A percentile compares a stretch with the other conserved stretches of the same genome.
Conservation (phyloP, 2,888 invertebrate species). For the Tortrix viridana region DNA sequence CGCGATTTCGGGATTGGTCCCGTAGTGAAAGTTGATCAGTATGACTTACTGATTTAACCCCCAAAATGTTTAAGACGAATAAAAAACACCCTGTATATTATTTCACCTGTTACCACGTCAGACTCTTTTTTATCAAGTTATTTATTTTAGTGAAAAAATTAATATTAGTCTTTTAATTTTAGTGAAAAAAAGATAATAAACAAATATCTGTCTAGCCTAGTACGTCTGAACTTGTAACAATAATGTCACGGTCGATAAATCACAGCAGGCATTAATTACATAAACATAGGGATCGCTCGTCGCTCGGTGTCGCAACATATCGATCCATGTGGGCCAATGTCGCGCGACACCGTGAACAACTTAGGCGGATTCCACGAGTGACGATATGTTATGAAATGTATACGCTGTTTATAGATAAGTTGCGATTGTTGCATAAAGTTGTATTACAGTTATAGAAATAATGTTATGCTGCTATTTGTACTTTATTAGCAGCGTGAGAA, state of each 20-base stretch:
- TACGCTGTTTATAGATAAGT: background rate
- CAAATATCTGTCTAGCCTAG: background rate
- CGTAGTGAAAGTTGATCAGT: too few relatives aligned
- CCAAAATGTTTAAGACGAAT: too few relatives aligned
- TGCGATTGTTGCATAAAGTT: background rate
- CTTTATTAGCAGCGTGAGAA: too few relatives aligned
- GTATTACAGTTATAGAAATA: background rate
- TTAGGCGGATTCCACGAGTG: conserved; percentile 19
- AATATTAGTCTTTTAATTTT: too few relatives aligned
- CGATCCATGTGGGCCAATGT: conserved; percentile 51
- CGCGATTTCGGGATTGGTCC: too few relatives aligned
- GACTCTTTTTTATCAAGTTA: too few relatives aligned
- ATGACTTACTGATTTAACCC: too few relatives aligned
- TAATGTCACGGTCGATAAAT: conserved; percentile 56
- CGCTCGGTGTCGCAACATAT: conserved; percentile 72
- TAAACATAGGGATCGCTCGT: conserved; percentile 37
- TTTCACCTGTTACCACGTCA: too few relatives aligned
- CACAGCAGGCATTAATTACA: conserved; percentile 52
- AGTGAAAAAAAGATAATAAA: background rate
- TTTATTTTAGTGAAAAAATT: too few relatives aligned
- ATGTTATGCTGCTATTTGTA: too few relatives aligned
- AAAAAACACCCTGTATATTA: too few relatives aligned
- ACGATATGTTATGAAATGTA: conserved; percentile 13
- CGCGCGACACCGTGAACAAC: conserved; percentile 17
- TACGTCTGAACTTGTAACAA: conserved; percentile 36